Evolutionary conservation across 2,113 vertebrate genomes (phyloP).

Genomic region (Aegotheles bennettii): DNA sequence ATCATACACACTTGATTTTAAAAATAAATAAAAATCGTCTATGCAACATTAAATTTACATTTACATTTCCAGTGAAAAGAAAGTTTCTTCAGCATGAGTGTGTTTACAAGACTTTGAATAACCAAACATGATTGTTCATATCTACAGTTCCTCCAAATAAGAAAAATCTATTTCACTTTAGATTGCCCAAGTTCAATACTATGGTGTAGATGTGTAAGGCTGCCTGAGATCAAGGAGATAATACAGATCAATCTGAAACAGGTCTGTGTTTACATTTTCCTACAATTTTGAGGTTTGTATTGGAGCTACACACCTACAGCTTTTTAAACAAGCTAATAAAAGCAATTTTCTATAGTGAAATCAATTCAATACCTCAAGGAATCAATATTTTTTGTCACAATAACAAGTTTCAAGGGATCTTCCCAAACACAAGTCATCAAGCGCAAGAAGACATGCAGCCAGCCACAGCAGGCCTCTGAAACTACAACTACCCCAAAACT

Average conservation of each 20-base stretch:
- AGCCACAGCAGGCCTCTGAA: neutral
- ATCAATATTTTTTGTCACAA: neutral
- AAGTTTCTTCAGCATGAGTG: neutral
- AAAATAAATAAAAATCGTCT: neutral
- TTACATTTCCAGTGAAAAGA: conserved; percentile 18
- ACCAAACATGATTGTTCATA: neutral
- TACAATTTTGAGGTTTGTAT: neutral
- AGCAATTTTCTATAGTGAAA: neutral
- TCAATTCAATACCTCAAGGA: neutral
- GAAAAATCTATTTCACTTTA: neutral
- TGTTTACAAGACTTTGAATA: conserved; percentile 2
- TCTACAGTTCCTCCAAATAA: neutral
- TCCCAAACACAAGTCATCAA: neutral
- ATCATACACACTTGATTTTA: neutral
- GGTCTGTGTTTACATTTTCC: neutral
- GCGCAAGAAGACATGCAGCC: neutral
- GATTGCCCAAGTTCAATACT: neutral
- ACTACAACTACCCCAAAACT: neutral
- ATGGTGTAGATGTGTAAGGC: neutral
- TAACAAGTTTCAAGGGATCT: neutral
- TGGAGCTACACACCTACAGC: neutral
- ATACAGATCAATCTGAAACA: neutral
- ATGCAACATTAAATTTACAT: neutral
- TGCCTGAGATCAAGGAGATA: neutral
- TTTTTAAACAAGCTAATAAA: neutral